Percentiles rank a stretch among this genome's conserved stretches.
phyloP scores from a whole-genome alignment of 2,113 vertebrate species.

The Trogon surrucura region DNA sequence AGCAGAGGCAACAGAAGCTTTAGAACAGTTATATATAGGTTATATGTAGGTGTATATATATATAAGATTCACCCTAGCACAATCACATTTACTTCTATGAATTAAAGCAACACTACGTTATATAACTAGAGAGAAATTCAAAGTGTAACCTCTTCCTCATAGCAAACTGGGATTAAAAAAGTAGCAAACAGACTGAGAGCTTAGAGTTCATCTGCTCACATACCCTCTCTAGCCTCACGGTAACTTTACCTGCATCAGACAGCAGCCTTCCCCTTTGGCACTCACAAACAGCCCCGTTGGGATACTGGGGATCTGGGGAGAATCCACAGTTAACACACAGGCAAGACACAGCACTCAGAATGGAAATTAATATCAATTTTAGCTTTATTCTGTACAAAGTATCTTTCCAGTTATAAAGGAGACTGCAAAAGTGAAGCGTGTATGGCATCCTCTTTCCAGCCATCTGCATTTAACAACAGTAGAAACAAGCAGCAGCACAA shows the following conservation, averaged over 20 bases:
- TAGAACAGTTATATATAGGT: too few species aligned
- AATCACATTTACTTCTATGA: background rate
- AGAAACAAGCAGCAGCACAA: background rate
- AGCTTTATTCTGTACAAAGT: background rate
- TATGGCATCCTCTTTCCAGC: background rate
- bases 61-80: background rate
- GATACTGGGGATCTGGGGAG: slow-evolving; percentile 89
- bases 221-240: background rate
- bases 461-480: background rate
- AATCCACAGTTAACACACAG: slow-evolving; percentile 9
- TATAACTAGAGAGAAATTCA: background rate
- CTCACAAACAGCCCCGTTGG: slow-evolving; percentile 94
- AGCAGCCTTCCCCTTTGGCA: slow-evolving; percentile 93
- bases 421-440: background rate
- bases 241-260: slow-evolving; percentile 89
- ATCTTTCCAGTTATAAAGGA: background rate
- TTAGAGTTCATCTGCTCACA: background rate
- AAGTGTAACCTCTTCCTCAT: background rate
- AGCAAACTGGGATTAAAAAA: background rate
- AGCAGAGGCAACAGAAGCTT: background rate
- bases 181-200: background rate
- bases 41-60: background rate
- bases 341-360: slow-evolving; percentile 42
- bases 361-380: background rate
- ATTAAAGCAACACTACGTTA: background rate